Conservation (phyloP, 2,113 vertebrate species). For the Echinops telfairi region DNA sequence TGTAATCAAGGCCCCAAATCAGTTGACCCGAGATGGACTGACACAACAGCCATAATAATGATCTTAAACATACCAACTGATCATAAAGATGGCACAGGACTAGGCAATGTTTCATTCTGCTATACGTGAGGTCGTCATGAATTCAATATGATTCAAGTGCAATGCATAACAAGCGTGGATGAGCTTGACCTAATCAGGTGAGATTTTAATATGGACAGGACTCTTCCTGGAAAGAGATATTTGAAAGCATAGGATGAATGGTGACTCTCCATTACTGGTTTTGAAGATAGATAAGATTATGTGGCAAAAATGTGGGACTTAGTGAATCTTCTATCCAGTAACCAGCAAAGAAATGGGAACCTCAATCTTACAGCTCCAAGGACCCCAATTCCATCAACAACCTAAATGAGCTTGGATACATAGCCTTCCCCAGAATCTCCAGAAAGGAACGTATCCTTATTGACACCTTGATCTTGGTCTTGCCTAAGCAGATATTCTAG, state of each 20-base stretch:
- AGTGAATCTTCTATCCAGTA: background rate
- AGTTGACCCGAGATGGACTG: background rate
- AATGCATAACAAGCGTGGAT: background rate
- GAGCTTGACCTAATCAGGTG: background rate
- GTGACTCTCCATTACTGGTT: conserved; percentile 34
- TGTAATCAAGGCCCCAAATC: conserved; percentile 40
- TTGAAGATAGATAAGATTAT: conserved; percentile 7
- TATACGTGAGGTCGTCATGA: too few species aligned
- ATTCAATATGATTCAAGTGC: too few species aligned
- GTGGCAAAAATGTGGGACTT: conserved; percentile 13
- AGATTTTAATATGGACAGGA: background rate
- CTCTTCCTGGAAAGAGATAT: conserved; percentile 40
- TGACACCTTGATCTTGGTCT: conserved; percentile 48
- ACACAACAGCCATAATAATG: too few species aligned
- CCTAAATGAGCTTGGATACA: too few species aligned
- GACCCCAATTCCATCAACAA: background rate
- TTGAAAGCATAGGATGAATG: conserved; percentile 25
- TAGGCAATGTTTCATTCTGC: too few species aligned
- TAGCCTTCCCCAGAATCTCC: too few species aligned
- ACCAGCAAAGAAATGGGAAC: conserved; percentile 18
- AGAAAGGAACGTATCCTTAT: background rate
- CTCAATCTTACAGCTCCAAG: background rate
- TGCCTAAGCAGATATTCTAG: conserved; percentile 42
- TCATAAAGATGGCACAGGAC: too few species aligned
- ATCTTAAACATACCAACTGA: too few species aligned